phyloP scores from a whole-genome alignment of 35 echinoderm and acorn worm species.

The Amphiura filiformis region DNA sequence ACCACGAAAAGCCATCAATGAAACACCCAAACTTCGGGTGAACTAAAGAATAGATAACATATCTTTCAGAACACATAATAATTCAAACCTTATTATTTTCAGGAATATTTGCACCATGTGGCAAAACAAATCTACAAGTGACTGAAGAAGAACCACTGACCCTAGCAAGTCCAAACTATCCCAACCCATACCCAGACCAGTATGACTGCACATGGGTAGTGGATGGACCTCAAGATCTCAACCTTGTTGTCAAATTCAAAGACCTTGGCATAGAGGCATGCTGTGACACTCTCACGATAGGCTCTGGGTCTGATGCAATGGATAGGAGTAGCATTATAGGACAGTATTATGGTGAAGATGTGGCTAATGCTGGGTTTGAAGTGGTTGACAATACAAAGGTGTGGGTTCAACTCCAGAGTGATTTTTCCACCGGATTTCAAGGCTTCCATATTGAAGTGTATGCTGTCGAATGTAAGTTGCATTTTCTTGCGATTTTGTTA shows the following conservation, averaged over 20 bases:
- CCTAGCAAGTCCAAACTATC: slow-evolving; percentile 18
- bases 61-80: no score
- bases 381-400: neutral
- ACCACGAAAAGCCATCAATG: no score
- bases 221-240: neutral
- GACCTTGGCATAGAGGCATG: neutral
- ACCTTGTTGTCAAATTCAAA: slow-evolving; percentile 19
- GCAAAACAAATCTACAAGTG: neutral
- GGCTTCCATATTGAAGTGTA: neutral
- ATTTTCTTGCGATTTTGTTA: no score
- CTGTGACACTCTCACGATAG: slow-evolving; percentile 24
- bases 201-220: slow-evolving; percentile 22
- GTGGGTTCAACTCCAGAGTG: neutral
- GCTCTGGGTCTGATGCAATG: neutral
- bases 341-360: neutral
- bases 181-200: slow-evolving; percentile 8
- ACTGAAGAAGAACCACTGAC: neutral
- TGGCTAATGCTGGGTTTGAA: neutral
- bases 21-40: no score
- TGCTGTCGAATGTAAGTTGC: neutral
- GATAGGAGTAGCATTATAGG: neutral
- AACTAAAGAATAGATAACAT: no score
- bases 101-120: neutral
- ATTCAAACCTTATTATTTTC: neutral
- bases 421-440: neutral